A percentile compares a stretch with the other conserved stretches of the same genome.
Conservation (phyloP, 2,113 vertebrate genomes). For the Semnornis frantzii region DNA sequence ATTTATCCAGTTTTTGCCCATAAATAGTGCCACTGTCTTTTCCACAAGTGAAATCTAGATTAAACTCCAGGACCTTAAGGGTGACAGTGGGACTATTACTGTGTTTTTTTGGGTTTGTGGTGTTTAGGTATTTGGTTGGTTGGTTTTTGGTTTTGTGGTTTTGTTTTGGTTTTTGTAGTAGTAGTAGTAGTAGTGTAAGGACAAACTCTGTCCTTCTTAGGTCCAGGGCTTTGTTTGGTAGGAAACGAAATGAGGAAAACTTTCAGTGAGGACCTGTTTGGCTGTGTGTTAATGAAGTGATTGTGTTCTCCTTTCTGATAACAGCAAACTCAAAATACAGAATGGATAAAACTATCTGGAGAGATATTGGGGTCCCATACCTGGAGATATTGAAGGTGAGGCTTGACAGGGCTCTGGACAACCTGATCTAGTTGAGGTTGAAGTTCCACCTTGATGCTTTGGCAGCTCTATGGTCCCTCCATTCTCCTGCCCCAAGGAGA, state of each 20-base stretch:
- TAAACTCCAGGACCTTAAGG: background rate
- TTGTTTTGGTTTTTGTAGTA: too few species aligned
- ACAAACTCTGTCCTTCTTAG: background rate
- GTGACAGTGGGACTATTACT: background rate
- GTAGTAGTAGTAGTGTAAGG: background rate
- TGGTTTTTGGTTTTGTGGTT: too few species aligned
- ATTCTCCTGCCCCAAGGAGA: accelerated
- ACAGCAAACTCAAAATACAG: conserved; percentile 2
- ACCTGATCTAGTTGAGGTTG: too few species aligned
- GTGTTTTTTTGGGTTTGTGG: background rate
- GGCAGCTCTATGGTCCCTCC: background rate
- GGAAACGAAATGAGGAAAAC: background rate
- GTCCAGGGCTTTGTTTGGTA: background rate
- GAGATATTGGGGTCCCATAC: too few species aligned
- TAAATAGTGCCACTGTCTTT: background rate
- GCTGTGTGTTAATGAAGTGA: background rate
- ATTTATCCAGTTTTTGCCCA: background rate
- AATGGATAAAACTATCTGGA: background rate
- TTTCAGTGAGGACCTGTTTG: background rate
- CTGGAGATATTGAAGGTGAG: too few species aligned
- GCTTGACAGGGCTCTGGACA: too few species aligned
- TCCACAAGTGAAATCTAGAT: background rate
- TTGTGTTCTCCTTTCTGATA: background rate
- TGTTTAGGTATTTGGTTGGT: too few species aligned
- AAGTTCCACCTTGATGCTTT: background rate